Conservation (phyloP, 64 coral and sea anemone species). For the Stylophora pistillata region DNA sequence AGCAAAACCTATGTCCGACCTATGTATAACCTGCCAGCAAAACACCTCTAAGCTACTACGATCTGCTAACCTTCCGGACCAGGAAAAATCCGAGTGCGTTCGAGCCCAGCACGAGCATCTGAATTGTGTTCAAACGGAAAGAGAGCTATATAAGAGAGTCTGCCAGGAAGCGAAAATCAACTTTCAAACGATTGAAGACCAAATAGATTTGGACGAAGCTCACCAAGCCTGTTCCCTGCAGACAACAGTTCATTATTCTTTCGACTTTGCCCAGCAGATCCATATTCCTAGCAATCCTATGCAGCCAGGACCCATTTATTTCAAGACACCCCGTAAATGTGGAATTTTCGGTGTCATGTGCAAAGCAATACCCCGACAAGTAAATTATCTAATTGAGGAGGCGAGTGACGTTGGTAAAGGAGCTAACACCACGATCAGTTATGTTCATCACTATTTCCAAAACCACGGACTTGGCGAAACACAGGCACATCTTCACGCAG, state of each 20-base stretch:
- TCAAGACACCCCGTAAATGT: too few species aligned
- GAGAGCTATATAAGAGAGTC: constrained; percentile 10
- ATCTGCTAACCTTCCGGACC: constrained; percentile 7
- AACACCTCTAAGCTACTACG: constrained; percentile 41
- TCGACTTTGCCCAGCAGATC: too few species aligned
- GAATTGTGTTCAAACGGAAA: constrained; percentile 34
- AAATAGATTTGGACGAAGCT: not conserved
- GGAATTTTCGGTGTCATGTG: too few species aligned
- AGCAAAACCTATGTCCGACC: constrained; percentile 39
- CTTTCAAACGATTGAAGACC: not conserved
- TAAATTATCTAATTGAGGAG: not conserved
- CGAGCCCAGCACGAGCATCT: constrained; percentile 43
- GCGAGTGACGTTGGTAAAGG: not conserved
- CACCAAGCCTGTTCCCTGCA: constrained; percentile 4
- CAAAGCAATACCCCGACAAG: not conserved
- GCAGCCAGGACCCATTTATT: too few species aligned
- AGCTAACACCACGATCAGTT: not conserved
- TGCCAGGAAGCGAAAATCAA: constrained; percentile 3
- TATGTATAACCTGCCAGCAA: constrained; percentile 45
- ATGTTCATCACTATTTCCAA: not conserved
- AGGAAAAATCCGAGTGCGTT: constrained; percentile 44
- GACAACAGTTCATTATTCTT: too few species aligned
- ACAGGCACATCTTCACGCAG: not conserved
- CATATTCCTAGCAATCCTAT: too few species aligned
- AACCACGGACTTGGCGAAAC: not conserved